Conservation (phyloP, 2,888 invertebrate genomes). For the Disparrhopalites patrizii region DNA sequence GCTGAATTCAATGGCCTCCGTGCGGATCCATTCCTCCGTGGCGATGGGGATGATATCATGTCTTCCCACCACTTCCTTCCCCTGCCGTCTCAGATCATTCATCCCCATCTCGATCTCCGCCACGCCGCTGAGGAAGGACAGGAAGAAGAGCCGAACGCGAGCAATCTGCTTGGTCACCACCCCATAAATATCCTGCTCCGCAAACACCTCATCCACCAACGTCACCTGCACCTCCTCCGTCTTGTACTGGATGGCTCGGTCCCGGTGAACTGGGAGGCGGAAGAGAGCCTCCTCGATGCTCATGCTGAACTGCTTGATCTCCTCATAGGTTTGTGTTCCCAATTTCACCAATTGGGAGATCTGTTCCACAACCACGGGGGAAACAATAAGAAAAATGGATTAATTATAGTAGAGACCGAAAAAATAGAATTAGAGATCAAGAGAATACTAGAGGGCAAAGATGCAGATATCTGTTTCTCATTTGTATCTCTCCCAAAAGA, state of each 20-base stretch:
- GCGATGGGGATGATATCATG: conserved; percentile 98
- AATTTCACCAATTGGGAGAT: conserved; percentile 94
- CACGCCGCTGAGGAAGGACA: conserved; percentile 95
- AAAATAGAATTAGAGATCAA: no score
- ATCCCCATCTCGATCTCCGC: conserved; percentile 95
- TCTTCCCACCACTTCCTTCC: conserved; percentile 97
- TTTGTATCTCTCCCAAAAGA: no score
- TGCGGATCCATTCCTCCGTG: conserved; percentile 98
- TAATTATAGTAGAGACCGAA: no score
- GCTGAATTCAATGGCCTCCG: conserved; percentile 93
- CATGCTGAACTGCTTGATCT: conserved; percentile 85
- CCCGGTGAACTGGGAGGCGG: conserved; percentile 74
- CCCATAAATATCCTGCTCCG: conserved; percentile 81
- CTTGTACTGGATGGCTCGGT: conserved; percentile 85
- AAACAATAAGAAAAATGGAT: neutral
- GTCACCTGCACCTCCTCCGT: conserved; percentile 94
- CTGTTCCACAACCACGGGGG: conserved; percentile 51
- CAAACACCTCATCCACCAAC: conserved; percentile 86
- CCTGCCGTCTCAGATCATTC: conserved; percentile 95
- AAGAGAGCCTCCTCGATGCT: conserved; percentile 92
- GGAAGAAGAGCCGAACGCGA: conserved; percentile 88
- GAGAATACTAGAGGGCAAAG: no score
- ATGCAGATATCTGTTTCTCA: no score
- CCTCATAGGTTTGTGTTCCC: conserved; percentile 82
- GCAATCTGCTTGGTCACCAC: conserved; percentile 85